Base-by-base conservation (phyloP, 1,140 invertebrate species). In the Penaeus vannamei region DNA sequence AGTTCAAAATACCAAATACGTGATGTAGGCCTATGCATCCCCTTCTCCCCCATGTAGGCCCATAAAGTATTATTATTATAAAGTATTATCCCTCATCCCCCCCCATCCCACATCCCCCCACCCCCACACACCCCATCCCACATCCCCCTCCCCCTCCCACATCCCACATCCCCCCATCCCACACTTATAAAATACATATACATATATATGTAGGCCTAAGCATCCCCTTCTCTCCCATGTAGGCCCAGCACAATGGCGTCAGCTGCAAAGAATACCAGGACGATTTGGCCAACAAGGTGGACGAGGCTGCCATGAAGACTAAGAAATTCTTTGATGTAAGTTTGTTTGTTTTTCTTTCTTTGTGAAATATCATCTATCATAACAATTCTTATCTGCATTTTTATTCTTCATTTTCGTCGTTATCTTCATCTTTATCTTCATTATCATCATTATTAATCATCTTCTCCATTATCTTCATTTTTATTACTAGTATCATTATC, bases 191-290 rank as follows among this genome's bases (percentile, higher is more conserved):
- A n/a, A n/a, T n/a, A n/a, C n/a, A n/a, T n/a, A n/a, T 12, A 76
- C 12, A 76, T 76, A n/a, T 17, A 76, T n/a, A 42, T 42, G 36
- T 42, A 42, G 36, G 8, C 5, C 36, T 36, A 4, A 7, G 36
- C 36, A 7, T 42, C 8, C 8, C 36, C 4, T 4, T 42, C 4
- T 42, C 36, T 42, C 36, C 36, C 1, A 4, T 90, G 17, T 91
- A 97, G 95, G 97, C 96, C 7, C 96, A 98, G 91, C 98, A 98
- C 92, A 95, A 95, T 91, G 96, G 95, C 1, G 93, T 96, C 90
- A 97, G 97, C 92, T 98, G 97, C 93, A 95, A 96, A 92, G 95
- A 98, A 92, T 98, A 97, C 93, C 97, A 97, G 92, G 97, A 97
- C 92, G 94, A 96, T 84, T 95, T 96, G 92, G 92, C 98, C 66